Evolutionary conservation across 2,888 invertebrate species (phyloP).

Genomic region (Drosophila merina): DNA sequence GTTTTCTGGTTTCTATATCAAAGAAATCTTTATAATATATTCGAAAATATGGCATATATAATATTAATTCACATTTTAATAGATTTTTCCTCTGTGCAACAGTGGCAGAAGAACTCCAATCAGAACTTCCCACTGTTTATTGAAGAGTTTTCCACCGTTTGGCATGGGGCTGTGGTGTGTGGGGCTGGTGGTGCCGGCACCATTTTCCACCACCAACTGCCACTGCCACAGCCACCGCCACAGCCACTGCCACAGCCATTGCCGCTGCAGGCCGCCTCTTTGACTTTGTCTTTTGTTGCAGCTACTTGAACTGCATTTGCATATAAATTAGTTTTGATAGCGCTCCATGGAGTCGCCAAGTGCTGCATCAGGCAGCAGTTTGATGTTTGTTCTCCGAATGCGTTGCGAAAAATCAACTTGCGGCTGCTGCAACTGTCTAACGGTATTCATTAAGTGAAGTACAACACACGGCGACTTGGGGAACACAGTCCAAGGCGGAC

Average conservation of each 20-base stretch:
- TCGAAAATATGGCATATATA: too few species aligned
- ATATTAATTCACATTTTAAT: too few species aligned
- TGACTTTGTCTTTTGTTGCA: slow-evolving; percentile 61
- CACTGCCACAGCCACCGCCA: slow-evolving; percentile 10
- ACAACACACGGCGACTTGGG: slow-evolving; percentile 62
- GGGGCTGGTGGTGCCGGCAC: slow-evolving; percentile 18
- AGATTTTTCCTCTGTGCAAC: slow-evolving; percentile 10
- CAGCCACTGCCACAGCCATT: slow-evolving; percentile 12
- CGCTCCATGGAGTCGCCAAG: slow-evolving; percentile 38
- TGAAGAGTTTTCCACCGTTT: slow-evolving; percentile 30
- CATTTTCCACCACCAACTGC: slow-evolving; percentile 24
- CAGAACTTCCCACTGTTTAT: slow-evolving; percentile 41
- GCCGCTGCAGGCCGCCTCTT: slow-evolving; percentile 39
- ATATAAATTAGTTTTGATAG: slow-evolving; percentile 78
- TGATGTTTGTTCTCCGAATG: slow-evolving; percentile 73
- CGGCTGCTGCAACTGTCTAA: slow-evolving; percentile 50
- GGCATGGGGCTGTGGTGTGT: slow-evolving; percentile 12
- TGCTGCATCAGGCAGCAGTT: slow-evolving; percentile 48
- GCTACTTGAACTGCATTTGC: slow-evolving; percentile 77
- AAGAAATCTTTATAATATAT: too few species aligned
- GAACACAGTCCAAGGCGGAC: slow-evolving; percentile 25
- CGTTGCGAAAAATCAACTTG: slow-evolving; percentile 60
- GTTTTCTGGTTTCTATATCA: too few species aligned
- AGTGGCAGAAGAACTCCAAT: slow-evolving; percentile 20
- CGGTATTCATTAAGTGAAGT: slow-evolving; percentile 75